These are phyloP conservation scores for Cantharis rustica DNA, from an alignment of 2,888 invertebrate genomes.

Conservation along the genomic window DNA sequence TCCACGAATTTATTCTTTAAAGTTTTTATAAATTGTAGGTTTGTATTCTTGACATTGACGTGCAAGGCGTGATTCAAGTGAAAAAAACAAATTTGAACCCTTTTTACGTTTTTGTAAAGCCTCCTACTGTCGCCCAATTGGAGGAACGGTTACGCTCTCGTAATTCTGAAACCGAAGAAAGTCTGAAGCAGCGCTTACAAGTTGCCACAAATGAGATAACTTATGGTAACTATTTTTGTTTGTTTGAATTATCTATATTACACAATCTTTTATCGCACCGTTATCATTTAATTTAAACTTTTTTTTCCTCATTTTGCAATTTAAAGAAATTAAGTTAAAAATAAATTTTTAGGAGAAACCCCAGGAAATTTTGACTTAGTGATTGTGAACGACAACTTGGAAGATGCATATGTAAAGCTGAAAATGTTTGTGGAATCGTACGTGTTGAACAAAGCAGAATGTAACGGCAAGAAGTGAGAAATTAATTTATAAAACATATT, in stretches of 20 bases:
- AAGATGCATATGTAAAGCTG: conserved; percentile 77
- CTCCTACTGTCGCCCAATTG: conserved; percentile 82
- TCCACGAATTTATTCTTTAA: neutral
- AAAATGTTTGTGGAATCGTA: conserved; percentile 67
- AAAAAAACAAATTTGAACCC: conserved; percentile 83
- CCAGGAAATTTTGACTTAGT: conserved; percentile 83
- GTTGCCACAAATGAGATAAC: conserved; percentile 81
- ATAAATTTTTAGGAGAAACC: conserved; percentile 55
- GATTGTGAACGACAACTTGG: conserved; percentile 81
- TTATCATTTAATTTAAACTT: neutral
- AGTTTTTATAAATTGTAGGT: conserved; percentile 45
- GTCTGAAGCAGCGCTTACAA: conserved; percentile 75
- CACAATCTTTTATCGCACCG: conserved; percentile 18
- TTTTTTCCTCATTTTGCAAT: neutral
- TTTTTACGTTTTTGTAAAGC: conserved; percentile 86
- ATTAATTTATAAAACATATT: neutral
- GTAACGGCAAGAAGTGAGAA: neutral
- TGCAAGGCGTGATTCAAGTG: conserved; percentile 56
- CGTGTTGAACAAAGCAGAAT: conserved; percentile 56
- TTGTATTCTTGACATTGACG: conserved; percentile 41
- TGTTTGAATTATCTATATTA: neutral
- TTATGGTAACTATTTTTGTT: conserved; percentile 66
- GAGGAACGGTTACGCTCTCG: conserved; percentile 75
- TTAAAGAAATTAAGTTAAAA: neutral
- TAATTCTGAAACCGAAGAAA: conserved; percentile 91